A percentile compares a stretch with the other conserved stretches of the same genome.
Evolutionary conservation across 2,888 invertebrate genomes (phyloP).

Genomic region (Andrena trimmerana): DNA sequence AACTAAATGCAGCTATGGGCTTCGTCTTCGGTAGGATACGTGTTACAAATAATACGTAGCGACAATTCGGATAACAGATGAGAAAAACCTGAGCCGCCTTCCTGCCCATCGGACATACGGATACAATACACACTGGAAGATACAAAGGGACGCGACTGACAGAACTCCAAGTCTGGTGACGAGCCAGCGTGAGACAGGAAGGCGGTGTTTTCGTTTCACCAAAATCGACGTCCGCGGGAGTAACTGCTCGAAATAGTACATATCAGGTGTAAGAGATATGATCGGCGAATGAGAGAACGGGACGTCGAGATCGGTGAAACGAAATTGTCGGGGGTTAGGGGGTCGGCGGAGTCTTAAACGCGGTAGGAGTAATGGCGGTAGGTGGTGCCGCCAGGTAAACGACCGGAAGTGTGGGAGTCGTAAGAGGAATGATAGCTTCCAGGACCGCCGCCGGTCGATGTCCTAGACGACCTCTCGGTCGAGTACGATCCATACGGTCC

Average conservation of each 20-base stretch:
- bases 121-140: too few relatives aligned
- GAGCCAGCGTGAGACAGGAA: conserved; percentile 24
- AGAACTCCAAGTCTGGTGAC: not conserved
- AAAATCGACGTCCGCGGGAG: conserved; percentile 23
- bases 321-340: conserved; percentile 35
- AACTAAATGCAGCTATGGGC: conserved; percentile 65
- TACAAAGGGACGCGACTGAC: not conserved
- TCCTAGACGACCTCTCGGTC: conserved; percentile 89
- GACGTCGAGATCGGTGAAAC: conserved; percentile 46
- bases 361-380: conserved; percentile 96
- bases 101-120: not conserved
- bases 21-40: conserved; percentile 5
- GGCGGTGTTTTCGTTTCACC: conserved; percentile 48
- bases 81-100: conserved; percentile 6
- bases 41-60: conserved; percentile 24
- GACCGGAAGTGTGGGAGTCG: conserved; percentile 91
- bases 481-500: conserved; percentile 91
- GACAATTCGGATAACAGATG: conserved; percentile 16
- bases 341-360: conserved; percentile 87
- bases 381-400: conserved; percentile 92
- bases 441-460: conserved; percentile 91
- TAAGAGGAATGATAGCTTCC: conserved; percentile 93
- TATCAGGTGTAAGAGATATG: not conserved
- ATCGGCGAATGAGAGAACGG: not conserved
- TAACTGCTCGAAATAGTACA: not conserved